Base-by-base conservation (phyloP, 2,113 vertebrate species). In the Grallaria varia region DNA sequence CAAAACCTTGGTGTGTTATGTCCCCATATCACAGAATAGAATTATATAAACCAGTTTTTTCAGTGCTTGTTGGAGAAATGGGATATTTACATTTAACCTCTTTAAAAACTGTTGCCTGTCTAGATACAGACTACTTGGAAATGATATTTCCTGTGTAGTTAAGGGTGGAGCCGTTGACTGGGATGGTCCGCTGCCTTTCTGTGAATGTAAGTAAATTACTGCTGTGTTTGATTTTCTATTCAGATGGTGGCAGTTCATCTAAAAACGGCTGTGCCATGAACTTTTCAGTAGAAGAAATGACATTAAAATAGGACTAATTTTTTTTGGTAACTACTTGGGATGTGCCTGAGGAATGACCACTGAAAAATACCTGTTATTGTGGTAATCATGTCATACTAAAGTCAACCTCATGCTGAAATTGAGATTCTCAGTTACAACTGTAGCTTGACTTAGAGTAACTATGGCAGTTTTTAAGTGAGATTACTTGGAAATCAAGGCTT, bases 141-240 rank as follows among this genome's bases (percentile, higher is more conserved):
- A 1, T 6, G 13, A 33, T 42, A 24, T 95, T 53, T 2, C 23
- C 49, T 98, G 98, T 74, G 11, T 9, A 4, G 22, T 92, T 78
- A 31, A 7, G 60, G 1, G 14, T 24, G 10, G 2, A 9, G 28
- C 2, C 7, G 90, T 97, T 69, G 16, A 0, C 22, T 98, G 98
- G 97, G 5, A 2, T 39, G 31, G 35, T 71, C 0, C 0, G 14
- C 4, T 72, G 78, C 85, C 98, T 58, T 0, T 33, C 9, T 98
- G 98, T 97, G 88, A 97, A 44, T 71, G 98, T 98, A 42, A 96
- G 93, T 93, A 76, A 87, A 52, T 81, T 33, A 10, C n/a, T 85
- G 10, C 35, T 2, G 6, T 74, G 42, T 37, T 84, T 35, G 68
- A 60, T 63, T 81, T 73, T 58, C 10, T 25, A 0, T 76, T 69